Percentiles rank a stretch among this genome's conserved stretches.
These are phyloP conservation scores for Plebejus anna DNA, from an alignment of 2,888 invertebrate species.

Conservation along the genomic window DNA sequence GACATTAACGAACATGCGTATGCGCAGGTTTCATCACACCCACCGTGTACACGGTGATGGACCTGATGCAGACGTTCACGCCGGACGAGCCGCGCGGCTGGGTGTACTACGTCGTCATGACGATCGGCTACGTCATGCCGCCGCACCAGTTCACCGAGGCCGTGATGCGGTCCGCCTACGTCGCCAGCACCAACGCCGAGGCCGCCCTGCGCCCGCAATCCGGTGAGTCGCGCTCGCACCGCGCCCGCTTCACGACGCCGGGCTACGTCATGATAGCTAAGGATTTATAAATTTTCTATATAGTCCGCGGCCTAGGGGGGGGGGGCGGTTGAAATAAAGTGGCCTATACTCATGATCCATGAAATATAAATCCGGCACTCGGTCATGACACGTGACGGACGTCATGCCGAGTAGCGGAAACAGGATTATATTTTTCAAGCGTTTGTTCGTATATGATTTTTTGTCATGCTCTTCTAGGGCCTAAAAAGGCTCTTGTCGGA, in stretches of 20 bases:
- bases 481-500: no score
- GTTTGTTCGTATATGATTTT: no score
- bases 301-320: neutral
- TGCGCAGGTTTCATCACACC: conserved; percentile 46
- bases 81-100: conserved; percentile 27
- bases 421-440: no score
- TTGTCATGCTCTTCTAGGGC: no score
- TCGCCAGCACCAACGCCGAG: conserved; percentile 48
- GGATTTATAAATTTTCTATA: no score
- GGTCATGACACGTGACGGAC: no score
- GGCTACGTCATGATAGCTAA: no score
- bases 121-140: conserved; percentile 40
- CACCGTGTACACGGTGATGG: conserved; percentile 31
- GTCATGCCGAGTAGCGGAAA: no score
- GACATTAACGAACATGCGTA: no score
- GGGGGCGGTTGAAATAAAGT: no score
- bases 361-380: no score
- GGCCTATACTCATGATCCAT: no score
- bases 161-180: conserved; percentile 35
- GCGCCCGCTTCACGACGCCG: neutral
- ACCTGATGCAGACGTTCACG: conserved; percentile 18
- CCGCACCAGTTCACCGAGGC: conserved; percentile 48
- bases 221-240: neutral
- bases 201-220: neutral
- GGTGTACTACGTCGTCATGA: conserved; percentile 33